phyloP scores from a whole-genome alignment of 37 sponge, comb jelly and placozoan genomes.

The Bolinopsis microptera region DNA sequence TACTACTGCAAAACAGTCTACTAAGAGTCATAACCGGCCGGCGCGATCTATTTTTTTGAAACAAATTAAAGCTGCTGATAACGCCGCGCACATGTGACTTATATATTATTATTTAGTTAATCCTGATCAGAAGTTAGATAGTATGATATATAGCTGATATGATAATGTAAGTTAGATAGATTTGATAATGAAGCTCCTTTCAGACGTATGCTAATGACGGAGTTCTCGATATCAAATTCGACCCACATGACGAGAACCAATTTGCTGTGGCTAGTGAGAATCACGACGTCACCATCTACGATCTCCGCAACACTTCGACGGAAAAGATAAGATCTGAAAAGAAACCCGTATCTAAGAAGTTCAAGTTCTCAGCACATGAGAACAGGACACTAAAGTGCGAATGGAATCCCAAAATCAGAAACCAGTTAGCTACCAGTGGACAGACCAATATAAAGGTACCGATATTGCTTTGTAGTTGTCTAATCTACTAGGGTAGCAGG shows the following conservation, averaged over 20 bases:
- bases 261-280: slow-evolving; percentile 54
- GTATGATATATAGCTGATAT: too few relatives aligned
- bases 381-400: slow-evolving; percentile 38
- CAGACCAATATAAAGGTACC: slow-evolving; percentile 42
- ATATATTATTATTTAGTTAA: not conserved
- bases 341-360: not conserved
- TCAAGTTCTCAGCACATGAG: slow-evolving; percentile 65
- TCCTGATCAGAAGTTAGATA: not conserved
- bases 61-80: not conserved
- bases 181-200: not conserved
- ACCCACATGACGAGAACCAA: slow-evolving; percentile 33
- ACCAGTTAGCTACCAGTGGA: slow-evolving; percentile 35
- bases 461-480: too few relatives aligned
- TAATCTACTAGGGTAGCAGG: too few relatives aligned
- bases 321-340: not conserved
- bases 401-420: slow-evolving; percentile 37
- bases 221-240: slow-evolving; percentile 46
- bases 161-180: not conserved
- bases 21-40: not conserved
- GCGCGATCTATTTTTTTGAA: not conserved
- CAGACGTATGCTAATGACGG: slow-evolving; percentile 12
- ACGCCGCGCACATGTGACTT: not conserved
- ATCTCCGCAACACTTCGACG: not conserved
- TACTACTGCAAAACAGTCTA: not conserved
- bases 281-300: slow-evolving; percentile 59